Base-by-base conservation (phyloP, 2,888 invertebrate species). In the Sepioteuthis lessoniana region DNA sequence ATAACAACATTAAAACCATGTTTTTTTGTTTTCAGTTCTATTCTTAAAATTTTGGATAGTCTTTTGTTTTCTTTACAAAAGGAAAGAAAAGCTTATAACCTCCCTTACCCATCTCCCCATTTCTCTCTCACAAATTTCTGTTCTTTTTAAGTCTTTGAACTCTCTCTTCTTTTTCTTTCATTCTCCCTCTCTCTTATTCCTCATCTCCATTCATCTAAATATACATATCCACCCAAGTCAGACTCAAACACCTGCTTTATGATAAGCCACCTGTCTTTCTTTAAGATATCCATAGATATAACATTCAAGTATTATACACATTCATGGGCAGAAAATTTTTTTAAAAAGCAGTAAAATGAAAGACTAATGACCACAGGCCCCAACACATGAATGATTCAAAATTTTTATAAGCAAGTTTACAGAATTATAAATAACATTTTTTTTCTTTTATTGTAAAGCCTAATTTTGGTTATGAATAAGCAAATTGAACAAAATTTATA, bases 181-280 rank as follows among this genome's bases (percentile, higher is more conserved):
- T n/a, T n/a, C n/a, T 13, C 19, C n/a, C 13, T 76, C 35, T 7
- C 7, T 16, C 35, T 76, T 0, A 8, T 13, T 76, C 16, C 19
- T 13, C 13, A 13, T 76, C 16, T 35, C 1, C 1, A 1, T 76
- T n/a, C n/a, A 76, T 76, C 31, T 76, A 76, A 10, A 76, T 76
- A 76, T 76, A 31, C 35, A 76, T n/a, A 76, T 76, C n/a, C 35
- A 76, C 35, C 16, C 35, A 76, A 76, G 76, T 76, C 76, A 13
- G 19, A n/a, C 76, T 76, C n/a, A n/a, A 76, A n/a, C 76, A 76
- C n/a, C 76, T 76, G 76, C 76, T 76, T 76, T 35, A 76, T 35
- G n/a, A 76, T 76, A 76, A n/a, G n/a, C 76, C 76, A 76, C 76
- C n/a, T 76, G 76, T 76, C n/a, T 76, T 76, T 76, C 76, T 76